A percentile compares a stretch with the other conserved stretches of the same genome.
Conservation (phyloP, 1,140 invertebrate genomes). For the Lepidostoma basale region DNA sequence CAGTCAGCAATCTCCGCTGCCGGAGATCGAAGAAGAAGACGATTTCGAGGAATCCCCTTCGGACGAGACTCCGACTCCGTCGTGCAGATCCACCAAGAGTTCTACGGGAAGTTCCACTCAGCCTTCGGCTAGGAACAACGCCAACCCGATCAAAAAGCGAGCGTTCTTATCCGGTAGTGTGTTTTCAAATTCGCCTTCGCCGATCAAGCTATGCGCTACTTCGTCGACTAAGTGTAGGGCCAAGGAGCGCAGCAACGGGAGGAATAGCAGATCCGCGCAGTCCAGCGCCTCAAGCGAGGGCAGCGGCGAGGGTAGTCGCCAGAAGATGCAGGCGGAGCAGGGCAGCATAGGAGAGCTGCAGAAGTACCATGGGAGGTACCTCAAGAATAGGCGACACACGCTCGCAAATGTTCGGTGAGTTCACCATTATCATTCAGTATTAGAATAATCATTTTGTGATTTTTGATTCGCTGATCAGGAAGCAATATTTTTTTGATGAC, state of each 20-base stretch:
- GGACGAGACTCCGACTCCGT: constrained; percentile 57
- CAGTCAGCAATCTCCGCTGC: constrained; percentile 62
- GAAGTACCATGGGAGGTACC: constrained; percentile 81
- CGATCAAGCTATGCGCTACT: constrained; percentile 58
- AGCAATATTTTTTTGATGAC: neutral
- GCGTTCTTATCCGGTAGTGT: constrained; percentile 41
- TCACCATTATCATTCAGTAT: no score
- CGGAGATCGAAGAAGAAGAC: constrained; percentile 66
- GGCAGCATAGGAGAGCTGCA: constrained; percentile 85
- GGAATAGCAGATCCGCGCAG: constrained; percentile 50
- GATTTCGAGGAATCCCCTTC: constrained; percentile 63
- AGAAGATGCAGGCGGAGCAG: constrained; percentile 86
- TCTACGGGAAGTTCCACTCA: constrained; percentile 55
- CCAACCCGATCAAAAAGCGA: constrained; percentile 33
- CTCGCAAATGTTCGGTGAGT: constrained; percentile 88
- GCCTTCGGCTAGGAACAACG: constrained; percentile 56
- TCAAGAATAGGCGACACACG: constrained; percentile 82
- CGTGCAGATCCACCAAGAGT: constrained; percentile 59
- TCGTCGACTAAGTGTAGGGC: constrained; percentile 56
- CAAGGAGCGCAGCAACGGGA: constrained; percentile 55
- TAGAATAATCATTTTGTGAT: no score
- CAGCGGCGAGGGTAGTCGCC: constrained; percentile 51
- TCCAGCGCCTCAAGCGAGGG: constrained; percentile 53
- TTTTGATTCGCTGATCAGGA: no score
- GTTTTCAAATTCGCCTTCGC: constrained; percentile 55